These are phyloP conservation scores for Sebastes oblongus DNA, from an alignment of 2,797 vertebrate genomes.

Conservation along the genomic window DNA sequence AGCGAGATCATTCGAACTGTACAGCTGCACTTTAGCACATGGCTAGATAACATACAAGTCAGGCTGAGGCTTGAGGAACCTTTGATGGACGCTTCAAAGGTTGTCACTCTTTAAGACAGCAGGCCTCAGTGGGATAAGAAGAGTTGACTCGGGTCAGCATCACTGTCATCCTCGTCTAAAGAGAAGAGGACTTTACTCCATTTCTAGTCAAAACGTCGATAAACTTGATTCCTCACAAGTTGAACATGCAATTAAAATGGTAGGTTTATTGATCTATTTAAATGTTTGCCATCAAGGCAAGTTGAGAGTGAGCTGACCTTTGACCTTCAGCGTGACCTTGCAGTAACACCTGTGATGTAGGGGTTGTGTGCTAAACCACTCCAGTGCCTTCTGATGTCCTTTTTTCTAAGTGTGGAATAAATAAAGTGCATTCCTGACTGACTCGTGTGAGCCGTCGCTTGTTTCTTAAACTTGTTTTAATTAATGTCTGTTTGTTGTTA, in stretches of 20 bases:
- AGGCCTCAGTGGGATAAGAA: constrained; percentile 15
- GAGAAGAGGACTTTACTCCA: constrained; percentile 9
- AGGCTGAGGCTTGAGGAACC: constrained; percentile 27
- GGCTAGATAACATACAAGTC: constrained; percentile 41
- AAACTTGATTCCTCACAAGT: constrained; percentile 16
- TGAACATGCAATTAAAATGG: background rate
- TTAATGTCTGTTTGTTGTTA: background rate
- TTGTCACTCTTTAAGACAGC: constrained; percentile 23
- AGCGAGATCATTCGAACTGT: constrained; percentile 55
- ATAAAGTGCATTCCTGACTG: constrained; percentile 87
- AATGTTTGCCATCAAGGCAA: constrained; percentile 8
- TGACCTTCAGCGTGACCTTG: constrained; percentile 62
- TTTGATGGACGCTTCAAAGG: constrained; percentile 48
- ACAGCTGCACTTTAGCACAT: constrained; percentile 72
- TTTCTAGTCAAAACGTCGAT: constrained; percentile 18
- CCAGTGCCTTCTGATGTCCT: constrained; percentile 83
- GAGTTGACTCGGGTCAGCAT: constrained; percentile 45
- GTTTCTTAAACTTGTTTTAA: background rate
- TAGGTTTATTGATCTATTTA: constrained; percentile 29
- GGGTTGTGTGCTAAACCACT: constrained; percentile 76
- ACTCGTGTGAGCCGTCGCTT: background rate
- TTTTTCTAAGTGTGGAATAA: constrained; percentile 81
- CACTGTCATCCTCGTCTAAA: constrained; percentile 33
- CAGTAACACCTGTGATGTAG: constrained; percentile 55
- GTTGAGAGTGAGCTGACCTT: constrained; percentile 53